Base-by-base conservation (phyloP, 2,888 invertebrate genomes). In the Aporophyla lueneburgensis region DNA sequence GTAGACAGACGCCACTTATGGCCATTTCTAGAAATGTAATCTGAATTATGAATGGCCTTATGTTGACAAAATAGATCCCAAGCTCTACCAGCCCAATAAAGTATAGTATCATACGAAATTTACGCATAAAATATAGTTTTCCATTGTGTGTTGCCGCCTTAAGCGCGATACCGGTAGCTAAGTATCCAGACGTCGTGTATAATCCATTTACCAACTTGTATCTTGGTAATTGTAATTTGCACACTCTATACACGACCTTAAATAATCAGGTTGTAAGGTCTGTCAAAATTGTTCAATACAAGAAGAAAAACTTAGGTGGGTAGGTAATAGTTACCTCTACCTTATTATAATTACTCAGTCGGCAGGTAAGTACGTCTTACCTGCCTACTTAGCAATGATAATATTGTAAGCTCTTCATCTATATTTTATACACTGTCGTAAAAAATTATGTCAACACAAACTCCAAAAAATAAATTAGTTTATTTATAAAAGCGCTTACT, bases 1-100 rank as follows among this genome's bases (percentile, higher is more conserved):
- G 7, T 21, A 49, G 12, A 16, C 33, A 67, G 67, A 71, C 7
- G 19, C n/a, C 49, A n/a, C n/a, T 46, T 72, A 21, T 70, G 7
- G 16, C 58, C 71, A 27, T 58, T 71, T 21, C 40, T 70, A 70
- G 33, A 16, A 21, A 59, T 71, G 24, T 71, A 71, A 73, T 51
- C 27, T 27, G 12, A 16, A 24, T 59, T 51, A 59, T 43, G 24
- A 71, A 21, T n/a, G 24, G 10, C 10, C n/a, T n/a, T n/a, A n/a
- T n/a, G n/a, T n/a, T n/a, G n/a, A 40, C 21, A 10, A 40, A 71
- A 49, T 40, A 71, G 1, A 58, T 53, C n/a, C 19, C 43, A 59
- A 71, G n/a, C n/a, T n/a, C n/a, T n/a, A n/a, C 12, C 27, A 21
- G n/a, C 5, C 9, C 56, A 70, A 58, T 69, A 40, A 40, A 59